Evolutionary conservation across 2,888 invertebrate genomes (phyloP).

Genomic region (Macaria liturata): DNA sequence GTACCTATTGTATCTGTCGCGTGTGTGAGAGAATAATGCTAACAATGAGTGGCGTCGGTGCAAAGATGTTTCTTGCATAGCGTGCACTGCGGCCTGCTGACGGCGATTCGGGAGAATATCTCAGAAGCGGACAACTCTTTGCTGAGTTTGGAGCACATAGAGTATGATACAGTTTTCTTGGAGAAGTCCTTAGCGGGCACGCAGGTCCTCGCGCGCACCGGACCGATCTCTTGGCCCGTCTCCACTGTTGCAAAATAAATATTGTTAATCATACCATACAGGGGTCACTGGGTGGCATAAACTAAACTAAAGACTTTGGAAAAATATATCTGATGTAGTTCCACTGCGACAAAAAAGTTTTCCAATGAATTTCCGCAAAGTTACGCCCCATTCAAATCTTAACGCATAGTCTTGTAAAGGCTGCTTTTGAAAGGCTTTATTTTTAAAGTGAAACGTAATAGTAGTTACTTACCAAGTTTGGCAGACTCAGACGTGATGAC

Average conservation of each 20-base stretch:
- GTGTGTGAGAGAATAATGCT: slow-evolving; percentile 27
- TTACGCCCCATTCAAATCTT: too few relatives aligned
- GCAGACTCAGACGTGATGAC: slow-evolving; percentile 76
- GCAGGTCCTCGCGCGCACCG: slow-evolving; percentile 75
- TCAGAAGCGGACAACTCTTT: slow-evolving; percentile 74
- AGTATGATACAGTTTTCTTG: slow-evolving; percentile 74
- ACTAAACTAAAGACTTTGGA: too few relatives aligned
- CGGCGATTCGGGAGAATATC: slow-evolving; percentile 72
- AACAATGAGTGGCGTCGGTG: slow-evolving; percentile 67
- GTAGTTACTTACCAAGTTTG: slow-evolving; percentile 60
- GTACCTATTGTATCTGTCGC: too few relatives aligned
- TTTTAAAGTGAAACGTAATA: too few relatives aligned
- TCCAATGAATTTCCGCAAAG: too few relatives aligned
- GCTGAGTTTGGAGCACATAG: slow-evolving; percentile 74
- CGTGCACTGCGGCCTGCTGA: slow-evolving; percentile 69
- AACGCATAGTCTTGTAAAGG: too few relatives aligned
- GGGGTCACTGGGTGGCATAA: too few relatives aligned
- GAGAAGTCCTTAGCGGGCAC: slow-evolving; percentile 75
- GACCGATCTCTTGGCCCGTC: slow-evolving; percentile 74
- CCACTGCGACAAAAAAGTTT: too few relatives aligned
- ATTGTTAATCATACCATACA: too few relatives aligned
- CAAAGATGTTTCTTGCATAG: slow-evolving; percentile 74
- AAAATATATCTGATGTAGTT: too few relatives aligned
- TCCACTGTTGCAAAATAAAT: slow-evolving; percentile 55
- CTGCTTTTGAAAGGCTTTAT: too few relatives aligned